Evolutionary conservation across 2,113 vertebrate species (phyloP), one percentile per base, ranked within the genome.

Genomic region (Alligator mississippiensis): DNA sequence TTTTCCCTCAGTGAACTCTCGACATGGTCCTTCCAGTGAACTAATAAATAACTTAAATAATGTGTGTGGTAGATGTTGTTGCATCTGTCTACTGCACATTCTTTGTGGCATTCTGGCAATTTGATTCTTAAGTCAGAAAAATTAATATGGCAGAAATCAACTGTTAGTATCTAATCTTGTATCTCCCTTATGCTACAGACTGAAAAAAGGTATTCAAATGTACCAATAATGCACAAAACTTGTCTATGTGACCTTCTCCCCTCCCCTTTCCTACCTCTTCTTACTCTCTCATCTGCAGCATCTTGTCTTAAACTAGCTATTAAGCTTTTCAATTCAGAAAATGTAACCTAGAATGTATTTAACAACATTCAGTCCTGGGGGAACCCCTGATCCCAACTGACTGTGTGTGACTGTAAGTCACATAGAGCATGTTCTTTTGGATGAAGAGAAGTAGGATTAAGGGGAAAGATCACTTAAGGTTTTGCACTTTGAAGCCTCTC

Each of bases 401-500:
- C 1, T 64, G 34, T 14, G 25, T 77, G 55, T 27, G 82, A 4
- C 21, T 75, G 4, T 14, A 82, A 84, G 3, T 4, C 22, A 66
- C 5, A 55, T 84, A 66, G 47, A 58, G 66, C 1, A 0, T 2
- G 16, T 75, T n/a, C 25, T 80, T 15, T 3, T 3, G 3, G 55
- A 24, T 60, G 9, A 77, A 76, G 58, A 8, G 89, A 89, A 83
- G 58, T 55, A 70, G 10, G 4, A 38, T 77, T 80, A 85, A 95
- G 91, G 79, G 24, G 60, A 22, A 64, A 88, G 30, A n/a, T 77
- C 78, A 24, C 0, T 1, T 77, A 80, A 85, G 11, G 54, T 22
- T 89, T 47, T 90, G 16, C 11, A 74, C 30, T 85, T 90, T 74
- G 30, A 25, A 84, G 86, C 64, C 10, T 92, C 77, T 86, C 63